phyloP scores from a whole-genome alignment of 2,888 invertebrate genomes.

The Drosophila algonquin region DNA sequence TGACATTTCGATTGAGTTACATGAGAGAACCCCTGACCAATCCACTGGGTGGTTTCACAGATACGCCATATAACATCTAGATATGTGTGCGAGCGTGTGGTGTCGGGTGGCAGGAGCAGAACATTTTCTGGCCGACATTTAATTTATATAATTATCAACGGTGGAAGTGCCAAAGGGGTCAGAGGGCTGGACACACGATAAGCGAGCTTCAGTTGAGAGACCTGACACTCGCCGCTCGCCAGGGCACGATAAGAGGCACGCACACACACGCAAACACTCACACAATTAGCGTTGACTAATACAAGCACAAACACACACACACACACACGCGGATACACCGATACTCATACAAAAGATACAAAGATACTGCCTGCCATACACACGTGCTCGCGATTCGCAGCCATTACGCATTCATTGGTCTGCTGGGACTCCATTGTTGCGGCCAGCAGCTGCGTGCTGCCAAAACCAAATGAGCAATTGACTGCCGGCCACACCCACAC shows the following conservation, averaged over 20 bases:
- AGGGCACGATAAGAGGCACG: constrained; percentile 57
- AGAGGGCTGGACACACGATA: constrained; percentile 61
- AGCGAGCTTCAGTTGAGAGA: constrained; percentile 73
- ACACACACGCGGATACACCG: constrained; percentile 3
- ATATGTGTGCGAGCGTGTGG: neutral
- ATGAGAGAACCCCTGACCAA: neutral
- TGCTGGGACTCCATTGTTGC: constrained; percentile 67
- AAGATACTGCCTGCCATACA: constrained; percentile 27
- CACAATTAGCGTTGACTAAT: constrained; percentile 62
- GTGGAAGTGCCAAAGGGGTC: constrained; percentile 70
- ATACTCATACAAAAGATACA: constrained; percentile 9
- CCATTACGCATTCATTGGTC: constrained; percentile 79
- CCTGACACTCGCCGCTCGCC: constrained; percentile 58
- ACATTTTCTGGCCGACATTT: constrained; percentile 24
- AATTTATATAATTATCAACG: constrained; percentile 73
- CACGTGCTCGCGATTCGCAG: constrained; percentile 36
- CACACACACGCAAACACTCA: constrained; percentile 29
- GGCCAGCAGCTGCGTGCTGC: constrained; percentile 73
- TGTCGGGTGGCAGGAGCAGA: constrained; percentile 4
- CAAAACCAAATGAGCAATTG: constrained; percentile 80
- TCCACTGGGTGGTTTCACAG: neutral
- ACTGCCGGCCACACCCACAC: constrained; percentile 56
- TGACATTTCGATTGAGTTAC: constrained; percentile 79
- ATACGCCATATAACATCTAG: neutral
- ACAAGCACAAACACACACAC: constrained; percentile 16